A percentile compares a stretch with the other conserved stretches of the same genome.
Evolutionary conservation across 2,888 invertebrate genomes (phyloP).

Genomic region (Melangyna quadrimaculata): DNA sequence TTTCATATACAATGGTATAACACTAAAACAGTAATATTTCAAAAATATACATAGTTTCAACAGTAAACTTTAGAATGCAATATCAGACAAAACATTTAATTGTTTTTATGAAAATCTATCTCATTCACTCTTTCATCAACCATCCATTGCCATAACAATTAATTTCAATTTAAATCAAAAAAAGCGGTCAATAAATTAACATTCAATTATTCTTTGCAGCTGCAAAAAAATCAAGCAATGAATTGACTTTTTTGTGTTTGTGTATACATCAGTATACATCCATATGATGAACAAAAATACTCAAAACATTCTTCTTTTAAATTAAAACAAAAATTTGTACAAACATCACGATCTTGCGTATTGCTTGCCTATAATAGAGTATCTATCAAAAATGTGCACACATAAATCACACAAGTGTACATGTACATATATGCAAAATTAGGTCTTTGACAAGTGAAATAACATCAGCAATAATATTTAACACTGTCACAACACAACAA

Average conservation of each 20-base stretch:
- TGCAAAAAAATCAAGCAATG: conserved; percentile 54
- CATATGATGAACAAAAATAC: neutral
- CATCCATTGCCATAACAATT: conserved; percentile 35
- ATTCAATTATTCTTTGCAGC: conserved; percentile 51
- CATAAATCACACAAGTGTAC: conserved; percentile 1
- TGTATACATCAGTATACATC: neutral
- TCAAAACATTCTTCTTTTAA: conserved; percentile 32
- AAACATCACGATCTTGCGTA: conserved; percentile 71
- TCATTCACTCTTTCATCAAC: neutral
- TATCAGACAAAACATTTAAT: neutral
- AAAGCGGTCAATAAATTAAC: conserved; percentile 50
- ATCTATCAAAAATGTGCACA: conserved; percentile 52
- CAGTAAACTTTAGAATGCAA: conserved; percentile 3
- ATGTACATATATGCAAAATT: conserved; percentile 44
- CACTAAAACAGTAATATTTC: neutral
- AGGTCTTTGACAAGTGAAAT: conserved; percentile 56
- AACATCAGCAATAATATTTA: conserved; percentile 17
- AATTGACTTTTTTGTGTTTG: conserved; percentile 29
- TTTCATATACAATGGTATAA: too few relatives aligned
- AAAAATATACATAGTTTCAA: neutral
- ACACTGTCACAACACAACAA: conserved; percentile 13
- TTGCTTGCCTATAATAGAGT: conserved; percentile 36
- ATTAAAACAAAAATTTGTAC: conserved; percentile 55
- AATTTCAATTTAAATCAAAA: conserved; percentile 51
- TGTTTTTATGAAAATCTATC: neutral